Percentiles rank a stretch among this genome's conserved stretches.
Evolutionary conservation across 2,113 vertebrate genomes (phyloP).

Genomic region (Azemiops feae): DNA sequence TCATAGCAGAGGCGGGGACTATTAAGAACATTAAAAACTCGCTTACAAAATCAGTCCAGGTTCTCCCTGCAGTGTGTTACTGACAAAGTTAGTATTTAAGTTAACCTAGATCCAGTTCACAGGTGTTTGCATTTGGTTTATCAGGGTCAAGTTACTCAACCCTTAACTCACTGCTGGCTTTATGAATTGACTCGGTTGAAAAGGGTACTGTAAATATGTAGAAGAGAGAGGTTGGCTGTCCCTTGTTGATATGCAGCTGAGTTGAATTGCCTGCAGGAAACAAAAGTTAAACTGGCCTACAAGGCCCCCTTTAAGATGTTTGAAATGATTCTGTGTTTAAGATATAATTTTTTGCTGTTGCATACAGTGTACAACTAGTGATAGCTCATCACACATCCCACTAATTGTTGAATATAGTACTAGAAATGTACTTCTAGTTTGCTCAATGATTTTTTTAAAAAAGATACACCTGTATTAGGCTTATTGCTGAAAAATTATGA

Average conservation of each 20-base stretch:
- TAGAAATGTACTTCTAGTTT: neutral
- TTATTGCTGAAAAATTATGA: slow-evolving; percentile 13
- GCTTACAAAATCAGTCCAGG: neutral
- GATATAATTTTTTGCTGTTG: neutral
- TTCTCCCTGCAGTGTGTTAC: neutral
- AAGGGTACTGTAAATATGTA: neutral
- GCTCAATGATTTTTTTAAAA: neutral
- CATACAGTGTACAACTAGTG: neutral
- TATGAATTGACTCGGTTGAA: neutral
- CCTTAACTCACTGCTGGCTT: neutral
- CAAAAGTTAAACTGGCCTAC: neutral
- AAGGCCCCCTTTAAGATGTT: neutral
- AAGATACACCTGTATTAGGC: slow-evolving; percentile 1
- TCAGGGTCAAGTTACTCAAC: neutral
- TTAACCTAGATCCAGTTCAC: neutral
- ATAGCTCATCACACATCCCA: neutral
- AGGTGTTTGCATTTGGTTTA: neutral
- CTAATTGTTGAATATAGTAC: neutral
- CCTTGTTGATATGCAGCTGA: neutral
- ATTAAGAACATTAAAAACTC: neutral
- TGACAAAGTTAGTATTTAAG: neutral
- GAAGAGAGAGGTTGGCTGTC: neutral
- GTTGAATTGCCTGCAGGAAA: neutral
- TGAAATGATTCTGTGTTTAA: neutral
- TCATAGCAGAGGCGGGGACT: neutral